A percentile compares a stretch with the other conserved stretches of the same genome.
These are phyloP conservation scores for Chrysolina oricalcia DNA, from an alignment of 2,888 invertebrate species.

Conservation along the genomic window DNA sequence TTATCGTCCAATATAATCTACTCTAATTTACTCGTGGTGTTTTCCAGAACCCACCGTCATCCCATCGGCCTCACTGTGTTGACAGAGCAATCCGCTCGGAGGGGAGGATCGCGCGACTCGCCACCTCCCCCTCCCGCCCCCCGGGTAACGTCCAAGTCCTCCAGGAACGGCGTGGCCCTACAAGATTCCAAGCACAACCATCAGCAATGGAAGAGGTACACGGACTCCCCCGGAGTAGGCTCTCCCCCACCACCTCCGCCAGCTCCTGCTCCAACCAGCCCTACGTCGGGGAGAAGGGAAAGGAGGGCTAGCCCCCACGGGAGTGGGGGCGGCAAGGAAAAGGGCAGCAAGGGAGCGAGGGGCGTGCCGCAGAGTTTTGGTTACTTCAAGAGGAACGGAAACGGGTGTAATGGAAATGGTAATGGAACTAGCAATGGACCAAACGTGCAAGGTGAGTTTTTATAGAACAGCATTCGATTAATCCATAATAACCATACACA, in stretches of 20 bases:
- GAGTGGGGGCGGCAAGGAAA: conserved; percentile 69
- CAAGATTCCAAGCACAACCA: conserved; percentile 60
- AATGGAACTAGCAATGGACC: conserved; percentile 67
- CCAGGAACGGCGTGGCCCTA: conserved; percentile 64
- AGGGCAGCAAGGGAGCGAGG: conserved; percentile 76
- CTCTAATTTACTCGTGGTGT: not conserved
- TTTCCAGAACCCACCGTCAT: conserved; percentile 62
- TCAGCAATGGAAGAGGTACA: conserved; percentile 80
- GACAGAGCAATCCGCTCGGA: conserved; percentile 75
- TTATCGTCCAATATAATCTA: too few relatives aligned
- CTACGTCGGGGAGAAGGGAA: conserved; percentile 69
- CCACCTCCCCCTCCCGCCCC: conserved; percentile 72
- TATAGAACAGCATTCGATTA: not conserved
- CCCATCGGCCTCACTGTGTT: conserved; percentile 74
- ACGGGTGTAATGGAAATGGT: conserved; percentile 61
- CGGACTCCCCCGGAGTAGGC: conserved; percentile 79
- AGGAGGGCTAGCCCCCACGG: conserved; percentile 67
- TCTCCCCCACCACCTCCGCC: conserved; percentile 74
- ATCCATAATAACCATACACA: too few relatives aligned
- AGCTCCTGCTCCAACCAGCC: conserved; percentile 71
- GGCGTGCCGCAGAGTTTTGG: conserved; percentile 89
- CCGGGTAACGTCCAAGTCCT: conserved; percentile 63
- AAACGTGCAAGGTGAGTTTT: conserved; percentile 53
- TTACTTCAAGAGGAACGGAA: conserved; percentile 82
- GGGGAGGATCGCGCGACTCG: conserved; percentile 72